Conservation (phyloP, 2,797 vertebrate genomes). For the Pterois miles region DNA sequence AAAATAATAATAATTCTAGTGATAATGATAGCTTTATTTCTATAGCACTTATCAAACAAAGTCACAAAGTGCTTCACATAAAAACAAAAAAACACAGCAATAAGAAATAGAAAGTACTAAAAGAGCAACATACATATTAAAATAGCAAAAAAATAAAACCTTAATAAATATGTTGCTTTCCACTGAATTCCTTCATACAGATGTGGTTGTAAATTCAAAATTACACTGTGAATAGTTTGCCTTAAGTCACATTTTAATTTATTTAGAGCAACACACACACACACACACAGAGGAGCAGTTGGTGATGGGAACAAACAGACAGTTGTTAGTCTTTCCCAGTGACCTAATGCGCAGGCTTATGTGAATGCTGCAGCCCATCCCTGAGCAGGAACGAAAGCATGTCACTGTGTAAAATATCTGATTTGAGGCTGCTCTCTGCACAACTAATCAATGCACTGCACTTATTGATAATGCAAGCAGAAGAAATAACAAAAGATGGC, state of each 20-base stretch:
- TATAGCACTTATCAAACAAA: no score
- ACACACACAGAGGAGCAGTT: constrained; percentile 51
- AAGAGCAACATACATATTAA: no score
- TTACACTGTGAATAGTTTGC: neutral
- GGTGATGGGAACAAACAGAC: constrained; percentile 81
- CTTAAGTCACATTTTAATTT: constrained; percentile 38
- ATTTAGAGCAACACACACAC: constrained; percentile 35
- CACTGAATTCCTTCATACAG: neutral
- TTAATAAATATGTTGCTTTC: constrained; percentile 2
- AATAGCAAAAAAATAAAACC: no score
- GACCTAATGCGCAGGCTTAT: constrained; percentile 81
- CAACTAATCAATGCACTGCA: constrained; percentile 1
- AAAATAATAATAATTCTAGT: no score
- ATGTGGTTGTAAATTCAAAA: neutral
- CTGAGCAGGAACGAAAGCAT: constrained; percentile 69
- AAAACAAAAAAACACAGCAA: no score
- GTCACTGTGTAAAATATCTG: constrained; percentile 59
- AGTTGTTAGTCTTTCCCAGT: constrained; percentile 81
- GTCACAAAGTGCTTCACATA: no score
- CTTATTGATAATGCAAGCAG: constrained; percentile 20
- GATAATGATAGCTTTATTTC: no score
- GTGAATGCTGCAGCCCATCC: constrained; percentile 80
- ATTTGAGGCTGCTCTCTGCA: constrained; percentile 27
- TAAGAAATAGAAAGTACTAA: no score
- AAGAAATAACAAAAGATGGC: neutral